These are phyloP conservation scores for Malurus leucopterus DNA, from an alignment of 2,797 vertebrate species.

Conservation along the genomic window DNA sequence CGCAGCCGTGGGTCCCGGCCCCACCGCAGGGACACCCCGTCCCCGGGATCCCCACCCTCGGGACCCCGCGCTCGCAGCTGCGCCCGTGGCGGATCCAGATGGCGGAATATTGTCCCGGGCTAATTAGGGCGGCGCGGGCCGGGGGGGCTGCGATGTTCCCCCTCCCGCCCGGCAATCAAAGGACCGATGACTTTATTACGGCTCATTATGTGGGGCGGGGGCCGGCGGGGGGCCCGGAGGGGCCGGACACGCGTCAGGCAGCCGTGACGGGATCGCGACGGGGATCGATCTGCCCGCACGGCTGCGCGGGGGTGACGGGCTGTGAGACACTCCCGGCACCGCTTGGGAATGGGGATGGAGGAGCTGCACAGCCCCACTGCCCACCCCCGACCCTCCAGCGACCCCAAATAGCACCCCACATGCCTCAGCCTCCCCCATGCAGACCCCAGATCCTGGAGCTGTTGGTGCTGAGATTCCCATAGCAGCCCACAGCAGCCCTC, in stretches of 20 bases:
- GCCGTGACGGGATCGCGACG: background rate
- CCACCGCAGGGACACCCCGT: background rate
- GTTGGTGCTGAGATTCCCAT: accelerated
- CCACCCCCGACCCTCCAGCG: too few species aligned
- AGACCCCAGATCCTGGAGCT: background rate
- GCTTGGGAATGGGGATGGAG: accelerated
- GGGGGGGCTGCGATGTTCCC: too few species aligned
- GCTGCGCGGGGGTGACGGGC: background rate
- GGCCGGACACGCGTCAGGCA: background rate
- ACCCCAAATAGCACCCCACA: background rate
- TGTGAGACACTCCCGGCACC: accelerated
- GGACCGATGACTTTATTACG: background rate
- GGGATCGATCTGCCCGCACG: background rate
- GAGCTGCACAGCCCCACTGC: background rate
- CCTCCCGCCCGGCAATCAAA: background rate
- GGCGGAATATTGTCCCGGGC: background rate
- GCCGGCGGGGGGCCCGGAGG: background rate
- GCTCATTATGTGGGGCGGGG: background rate
- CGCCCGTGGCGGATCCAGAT: background rate
- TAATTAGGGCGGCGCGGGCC: background rate
- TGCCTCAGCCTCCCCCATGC: background rate
- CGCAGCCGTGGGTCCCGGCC: background rate
- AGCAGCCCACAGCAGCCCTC: background rate
- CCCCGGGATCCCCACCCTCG: background rate
- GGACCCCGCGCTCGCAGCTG: background rate